These are phyloP conservation scores for Hypsibius dujardini DNA, from an alignment of 1,140 invertebrate species.

Conservation along the genomic window DNA sequence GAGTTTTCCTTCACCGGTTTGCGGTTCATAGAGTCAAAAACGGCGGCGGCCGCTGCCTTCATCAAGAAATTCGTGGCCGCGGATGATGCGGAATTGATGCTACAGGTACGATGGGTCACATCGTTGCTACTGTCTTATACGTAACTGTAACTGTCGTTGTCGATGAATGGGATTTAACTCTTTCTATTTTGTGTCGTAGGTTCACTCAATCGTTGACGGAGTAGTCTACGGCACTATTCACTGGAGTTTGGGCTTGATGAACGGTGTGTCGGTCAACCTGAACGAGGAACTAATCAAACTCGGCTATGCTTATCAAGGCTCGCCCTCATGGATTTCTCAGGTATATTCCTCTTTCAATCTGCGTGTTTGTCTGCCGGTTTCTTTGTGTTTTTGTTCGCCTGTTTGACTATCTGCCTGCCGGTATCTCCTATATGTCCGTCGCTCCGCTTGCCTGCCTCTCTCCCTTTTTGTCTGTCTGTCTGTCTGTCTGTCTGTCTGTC, in stretches of 20 bases:
- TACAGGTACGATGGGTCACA: conserved; percentile 2
- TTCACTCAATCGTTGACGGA: no score
- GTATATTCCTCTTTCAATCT: neutral
- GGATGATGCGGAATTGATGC: neutral
- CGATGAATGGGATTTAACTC: neutral
- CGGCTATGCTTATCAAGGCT: neutral
- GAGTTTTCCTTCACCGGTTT: neutral
- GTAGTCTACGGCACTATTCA: neutral
- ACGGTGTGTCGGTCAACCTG: neutral
- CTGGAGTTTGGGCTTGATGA: neutral
- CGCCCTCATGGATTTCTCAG: neutral
- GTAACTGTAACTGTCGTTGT: no score
- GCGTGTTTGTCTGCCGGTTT: no score
- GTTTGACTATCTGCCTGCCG: no score
- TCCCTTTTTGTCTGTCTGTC: no score
- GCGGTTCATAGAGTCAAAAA: neutral
- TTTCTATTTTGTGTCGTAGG: no score
- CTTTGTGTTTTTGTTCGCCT: no score
- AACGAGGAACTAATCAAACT: neutral
- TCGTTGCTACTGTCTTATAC: no score
- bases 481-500: no score
- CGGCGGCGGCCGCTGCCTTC: neutral
- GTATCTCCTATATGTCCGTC: no score
- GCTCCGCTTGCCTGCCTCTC: no score
- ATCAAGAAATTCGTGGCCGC: neutral